Evolutionary conservation across 2,888 invertebrate species (phyloP).

Genomic region (Perithous albicinctus): DNA sequence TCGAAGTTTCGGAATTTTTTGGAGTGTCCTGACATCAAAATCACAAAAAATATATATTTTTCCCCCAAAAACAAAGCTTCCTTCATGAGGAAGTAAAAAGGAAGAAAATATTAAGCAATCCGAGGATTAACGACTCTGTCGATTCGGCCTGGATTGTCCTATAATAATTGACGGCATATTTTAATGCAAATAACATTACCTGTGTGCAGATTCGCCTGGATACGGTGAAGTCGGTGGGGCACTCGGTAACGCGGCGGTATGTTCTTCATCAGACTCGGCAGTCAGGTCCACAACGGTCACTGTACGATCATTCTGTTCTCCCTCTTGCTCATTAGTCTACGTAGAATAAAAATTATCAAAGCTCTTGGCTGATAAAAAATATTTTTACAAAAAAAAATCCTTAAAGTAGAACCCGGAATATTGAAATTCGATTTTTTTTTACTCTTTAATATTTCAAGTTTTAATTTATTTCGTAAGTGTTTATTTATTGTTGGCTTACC

Average conservation of each 20-base stretch:
- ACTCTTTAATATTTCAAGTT: neutral
- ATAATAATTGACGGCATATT: neutral
- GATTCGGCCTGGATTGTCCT: too few relatives aligned
- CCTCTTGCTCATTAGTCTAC: slow-evolving; percentile 71
- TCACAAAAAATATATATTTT: too few relatives aligned
- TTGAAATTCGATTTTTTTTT: neutral
- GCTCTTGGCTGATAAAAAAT: neutral
- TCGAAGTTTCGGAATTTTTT: too few relatives aligned
- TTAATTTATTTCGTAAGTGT: neutral
- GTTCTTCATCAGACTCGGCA: slow-evolving; percentile 87
- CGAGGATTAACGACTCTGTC: too few relatives aligned
- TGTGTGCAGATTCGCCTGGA: slow-evolving; percentile 71
- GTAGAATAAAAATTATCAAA: slow-evolving; percentile 40
- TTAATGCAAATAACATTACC: slow-evolving; percentile 64
- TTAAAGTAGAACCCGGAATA: neutral
- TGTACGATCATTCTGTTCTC: slow-evolving; percentile 81
- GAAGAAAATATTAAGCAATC: too few relatives aligned
- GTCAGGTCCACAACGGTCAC: slow-evolving; percentile 87
- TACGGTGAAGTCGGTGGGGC: slow-evolving; percentile 70
- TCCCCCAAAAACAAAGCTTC: too few relatives aligned
- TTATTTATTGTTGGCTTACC: slow-evolving; percentile 33
- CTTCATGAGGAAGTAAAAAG: too few relatives aligned
- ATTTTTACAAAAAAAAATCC: slow-evolving; percentile 20
- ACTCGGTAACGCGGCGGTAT: slow-evolving; percentile 70
- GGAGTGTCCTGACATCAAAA: too few relatives aligned